A percentile compares a stretch with the other conserved stretches of the same genome.
Evolutionary conservation across 1,140 invertebrate genomes (phyloP).

Genomic region (Melitaea cinxia): DNA sequence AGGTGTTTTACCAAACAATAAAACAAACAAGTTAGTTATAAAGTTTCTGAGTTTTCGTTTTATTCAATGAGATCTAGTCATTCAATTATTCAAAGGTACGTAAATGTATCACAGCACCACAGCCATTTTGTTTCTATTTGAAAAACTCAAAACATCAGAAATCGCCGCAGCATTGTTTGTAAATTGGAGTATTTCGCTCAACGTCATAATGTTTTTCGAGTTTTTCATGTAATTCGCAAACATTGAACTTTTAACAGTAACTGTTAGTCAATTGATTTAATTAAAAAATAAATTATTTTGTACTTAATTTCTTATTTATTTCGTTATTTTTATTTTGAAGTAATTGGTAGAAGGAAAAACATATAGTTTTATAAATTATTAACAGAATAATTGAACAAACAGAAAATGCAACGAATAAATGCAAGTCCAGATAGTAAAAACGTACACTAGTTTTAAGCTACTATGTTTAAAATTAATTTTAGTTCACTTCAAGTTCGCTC

Average conservation of each 20-base stretch:
- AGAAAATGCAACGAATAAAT: no score
- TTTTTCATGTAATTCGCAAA: constrained; percentile 33
- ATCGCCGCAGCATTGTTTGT: constrained; percentile 29
- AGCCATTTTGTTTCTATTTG: constrained; percentile 26
- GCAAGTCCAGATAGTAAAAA: no score
- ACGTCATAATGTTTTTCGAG: constrained; percentile 28
- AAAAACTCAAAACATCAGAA: constrained; percentile 27
- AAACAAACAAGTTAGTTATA: background rate
- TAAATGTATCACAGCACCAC: background rate
- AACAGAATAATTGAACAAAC: no score
- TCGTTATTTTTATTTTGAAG: background rate
- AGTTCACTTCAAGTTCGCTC: constrained; percentile 6
- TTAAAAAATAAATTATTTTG: constrained; percentile 24
- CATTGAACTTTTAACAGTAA: constrained; percentile 34
- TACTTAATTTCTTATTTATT: constrained; percentile 14
- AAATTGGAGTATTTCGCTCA: constrained; percentile 35
- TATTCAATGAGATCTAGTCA: constrained; percentile 4
- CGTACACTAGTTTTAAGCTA: background rate
- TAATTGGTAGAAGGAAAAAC: background rate
- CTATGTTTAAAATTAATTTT: background rate
- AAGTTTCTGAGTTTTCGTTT: background rate
- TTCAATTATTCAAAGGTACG: constrained; percentile 14
- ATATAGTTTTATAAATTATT: no score
- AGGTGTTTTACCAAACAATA: background rate
- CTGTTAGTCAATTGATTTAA: constrained; percentile 28